Evolutionary conservation across 2,797 vertebrate genomes (phyloP).

Genomic region (Phataginus tricuspis): DNA sequence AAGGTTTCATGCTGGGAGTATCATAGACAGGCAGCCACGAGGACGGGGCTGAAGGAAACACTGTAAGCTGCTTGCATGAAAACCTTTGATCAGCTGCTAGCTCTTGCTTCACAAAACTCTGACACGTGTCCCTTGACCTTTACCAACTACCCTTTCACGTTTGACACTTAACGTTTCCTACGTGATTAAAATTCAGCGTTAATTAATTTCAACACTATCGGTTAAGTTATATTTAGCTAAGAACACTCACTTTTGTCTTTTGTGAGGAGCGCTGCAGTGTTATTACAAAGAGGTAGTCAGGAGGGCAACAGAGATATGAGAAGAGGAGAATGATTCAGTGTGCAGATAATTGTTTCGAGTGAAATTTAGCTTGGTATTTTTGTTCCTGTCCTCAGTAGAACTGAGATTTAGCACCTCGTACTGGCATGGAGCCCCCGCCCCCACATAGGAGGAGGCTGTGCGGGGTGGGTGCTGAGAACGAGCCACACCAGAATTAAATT

Average conservation of each 20-base stretch:
- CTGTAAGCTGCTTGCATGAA: background rate
- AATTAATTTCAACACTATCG: slow-evolving; percentile 81
- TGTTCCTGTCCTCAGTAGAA: slow-evolving; percentile 81
- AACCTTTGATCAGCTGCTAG: slow-evolving; percentile 46
- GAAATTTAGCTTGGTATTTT: slow-evolving; percentile 81
- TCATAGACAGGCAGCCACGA: background rate
- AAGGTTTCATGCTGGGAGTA: background rate
- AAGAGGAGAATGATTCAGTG: slow-evolving; percentile 81
- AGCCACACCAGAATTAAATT: slow-evolving; percentile 78
- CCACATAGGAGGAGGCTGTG: slow-evolving; percentile 77
- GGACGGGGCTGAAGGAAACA: background rate
- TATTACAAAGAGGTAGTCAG: slow-evolving; percentile 82
- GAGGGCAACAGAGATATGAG: slow-evolving; percentile 80
- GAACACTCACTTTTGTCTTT: slow-evolving; percentile 82
- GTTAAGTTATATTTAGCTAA: slow-evolving; percentile 81
- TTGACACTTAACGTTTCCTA: slow-evolving; percentile 77
- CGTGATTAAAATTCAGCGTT: slow-evolving; percentile 79
- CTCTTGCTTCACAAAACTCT: slow-evolving; percentile 69
- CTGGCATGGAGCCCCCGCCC: slow-evolving; percentile 79
- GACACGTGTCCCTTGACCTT: slow-evolving; percentile 80
- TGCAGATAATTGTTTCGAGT: slow-evolving; percentile 79
- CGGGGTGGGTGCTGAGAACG: slow-evolving; percentile 73
- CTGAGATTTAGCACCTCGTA: slow-evolving; percentile 81
- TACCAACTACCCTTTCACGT: slow-evolving; percentile 77
- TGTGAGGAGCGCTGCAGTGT: slow-evolving; percentile 75